These are phyloP conservation scores for Syngnathus rostellatus DNA, from an alignment of 2,797 vertebrate genomes.

Conservation along the genomic window DNA sequence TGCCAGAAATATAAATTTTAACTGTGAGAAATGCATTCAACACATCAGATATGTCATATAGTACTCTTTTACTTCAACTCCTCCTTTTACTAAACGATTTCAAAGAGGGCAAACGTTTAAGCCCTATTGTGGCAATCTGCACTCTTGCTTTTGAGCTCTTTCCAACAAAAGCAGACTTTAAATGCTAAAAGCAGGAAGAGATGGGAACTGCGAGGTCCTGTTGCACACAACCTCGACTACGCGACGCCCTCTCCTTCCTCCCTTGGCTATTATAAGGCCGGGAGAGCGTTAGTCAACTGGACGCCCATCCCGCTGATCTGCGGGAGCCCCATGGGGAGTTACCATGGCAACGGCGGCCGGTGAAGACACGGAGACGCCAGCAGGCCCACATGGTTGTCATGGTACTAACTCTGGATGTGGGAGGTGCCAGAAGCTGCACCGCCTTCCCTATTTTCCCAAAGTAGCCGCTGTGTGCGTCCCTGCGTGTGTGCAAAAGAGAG, in stretches of 20 bases:
- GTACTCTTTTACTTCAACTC: not conserved
- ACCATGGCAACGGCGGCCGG: constrained; percentile 71
- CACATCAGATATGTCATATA: not conserved
- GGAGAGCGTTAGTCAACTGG: constrained; percentile 74
- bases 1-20: not conserved
- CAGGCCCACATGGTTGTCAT: constrained; percentile 75
- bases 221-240: constrained; percentile 3
- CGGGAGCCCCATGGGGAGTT: constrained; percentile 72
- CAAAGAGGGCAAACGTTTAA: not conserved
- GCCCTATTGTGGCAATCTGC: too few relatives aligned
- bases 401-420: constrained; percentile 62
- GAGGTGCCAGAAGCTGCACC: constrained; percentile 68
- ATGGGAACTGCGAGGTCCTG: not conserved
- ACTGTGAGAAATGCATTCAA: not conserved
- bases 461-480: constrained; percentile 21
- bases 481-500: constrained; percentile 2
- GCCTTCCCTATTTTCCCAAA: constrained; percentile 53
- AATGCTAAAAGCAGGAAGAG: constrained; percentile 29
- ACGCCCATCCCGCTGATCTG: constrained; percentile 73
- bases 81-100: not conserved
- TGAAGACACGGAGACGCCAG: constrained; percentile 75
- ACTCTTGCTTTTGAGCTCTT: constrained; percentile 12
- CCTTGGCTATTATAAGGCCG: constrained; percentile 44
- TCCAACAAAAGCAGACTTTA: constrained; percentile 4
- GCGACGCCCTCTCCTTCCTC: constrained; percentile 24